Conservation (phyloP, 2,888 invertebrate species). For the Eubasilissa splendida region DNA sequence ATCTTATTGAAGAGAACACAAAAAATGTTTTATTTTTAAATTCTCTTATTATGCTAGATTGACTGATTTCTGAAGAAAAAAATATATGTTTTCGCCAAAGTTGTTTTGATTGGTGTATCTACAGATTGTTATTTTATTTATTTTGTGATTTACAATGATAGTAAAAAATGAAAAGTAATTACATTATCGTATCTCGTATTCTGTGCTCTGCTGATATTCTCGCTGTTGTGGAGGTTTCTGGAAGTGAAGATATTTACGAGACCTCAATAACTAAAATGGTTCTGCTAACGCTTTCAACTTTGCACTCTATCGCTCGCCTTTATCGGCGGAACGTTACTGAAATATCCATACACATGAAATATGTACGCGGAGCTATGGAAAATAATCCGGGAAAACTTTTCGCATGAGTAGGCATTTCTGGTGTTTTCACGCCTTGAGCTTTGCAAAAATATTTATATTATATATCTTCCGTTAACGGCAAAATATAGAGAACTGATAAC, state of each 20-base stretch:
- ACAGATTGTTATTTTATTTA: too few relatives aligned
- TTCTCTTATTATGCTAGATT: too few relatives aligned
- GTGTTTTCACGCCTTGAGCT: slow-evolving; percentile 10
- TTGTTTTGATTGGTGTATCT: too few relatives aligned
- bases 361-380: slow-evolving; percentile 7
- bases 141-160: too few relatives aligned
- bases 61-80: too few relatives aligned
- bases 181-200: too few relatives aligned
- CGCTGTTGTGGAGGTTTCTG: not conserved
- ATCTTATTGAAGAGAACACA: too few relatives aligned
- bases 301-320: slow-evolving; percentile 70
- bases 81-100: too few relatives aligned
- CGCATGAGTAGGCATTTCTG: slow-evolving; percentile 18
- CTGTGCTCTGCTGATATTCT: not conserved
- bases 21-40: too few relatives aligned
- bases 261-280: slow-evolving; percentile 25
- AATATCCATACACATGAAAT: slow-evolving; percentile 21
- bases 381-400: slow-evolving; percentile 17
- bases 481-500: too few relatives aligned
- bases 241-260: slow-evolving; percentile 19
- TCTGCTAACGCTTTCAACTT: slow-evolving; percentile 62
- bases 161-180: too few relatives aligned
- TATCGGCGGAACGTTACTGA: slow-evolving; percentile 48
- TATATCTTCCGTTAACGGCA: too few relatives aligned
- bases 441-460: not conserved